A percentile compares a stretch with the other conserved stretches of the same genome.
Evolutionary conservation across 2,113 vertebrate species (phyloP).

Genomic region (Neodon shergylaensis): DNA sequence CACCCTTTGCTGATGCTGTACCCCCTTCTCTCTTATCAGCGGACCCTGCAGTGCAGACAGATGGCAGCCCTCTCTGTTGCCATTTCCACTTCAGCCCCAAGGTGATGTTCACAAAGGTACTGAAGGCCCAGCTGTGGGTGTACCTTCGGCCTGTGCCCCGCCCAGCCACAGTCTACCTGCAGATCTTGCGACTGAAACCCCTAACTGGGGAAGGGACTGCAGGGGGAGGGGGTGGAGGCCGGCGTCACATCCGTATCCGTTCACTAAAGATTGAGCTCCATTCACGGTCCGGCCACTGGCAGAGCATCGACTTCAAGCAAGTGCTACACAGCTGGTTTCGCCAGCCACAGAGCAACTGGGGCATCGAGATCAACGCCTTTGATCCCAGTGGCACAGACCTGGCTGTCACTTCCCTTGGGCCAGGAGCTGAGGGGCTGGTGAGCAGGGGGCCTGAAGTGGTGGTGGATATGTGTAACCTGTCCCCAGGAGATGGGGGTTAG

Average conservation of each 20-base stretch:
- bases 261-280: conserved; percentile 98
- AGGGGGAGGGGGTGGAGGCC: conserved; percentile 79
- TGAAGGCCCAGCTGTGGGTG: conserved; percentile 99
- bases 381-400: conserved; percentile 97
- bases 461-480: conserved; percentile 62
- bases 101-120: conserved; percentile 98
- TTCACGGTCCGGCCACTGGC: conserved; percentile 96
- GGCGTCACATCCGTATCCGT: conserved; percentile 96
- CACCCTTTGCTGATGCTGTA: conserved; percentile 67
- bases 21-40: conserved; percentile 87
- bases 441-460: conserved; percentile 70
- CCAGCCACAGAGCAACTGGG: conserved; percentile 99
- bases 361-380: conserved; percentile 98
- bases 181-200: conserved; percentile 97
- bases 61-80: conserved; percentile 96
- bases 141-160: conserved; percentile 96
- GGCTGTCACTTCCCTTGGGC: conserved; percentile 96
- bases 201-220: conserved; percentile 93
- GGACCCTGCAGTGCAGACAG: conserved; percentile 95
- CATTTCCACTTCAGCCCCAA: conserved; percentile 99
- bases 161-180: conserved; percentile 96
- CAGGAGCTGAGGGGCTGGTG: conserved; percentile 97
- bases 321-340: conserved; percentile 99
- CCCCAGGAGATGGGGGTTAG: conserved; percentile 61
- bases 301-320: conserved; percentile 99